Base-by-base conservation (phyloP, 2,113 vertebrate species). In the Okapia johnstoni region DNA sequence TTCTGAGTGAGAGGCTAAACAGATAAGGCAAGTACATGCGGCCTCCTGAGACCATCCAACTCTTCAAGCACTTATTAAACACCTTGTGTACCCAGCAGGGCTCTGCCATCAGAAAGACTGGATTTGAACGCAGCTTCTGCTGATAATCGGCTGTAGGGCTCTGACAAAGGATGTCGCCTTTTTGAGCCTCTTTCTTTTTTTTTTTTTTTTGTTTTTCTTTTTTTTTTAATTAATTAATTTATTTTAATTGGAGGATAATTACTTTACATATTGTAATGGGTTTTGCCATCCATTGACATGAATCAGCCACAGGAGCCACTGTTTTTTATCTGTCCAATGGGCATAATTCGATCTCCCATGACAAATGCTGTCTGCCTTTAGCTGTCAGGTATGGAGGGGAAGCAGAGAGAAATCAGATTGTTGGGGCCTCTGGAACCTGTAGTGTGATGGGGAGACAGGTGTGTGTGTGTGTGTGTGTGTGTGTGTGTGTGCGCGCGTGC, bases 311-410 rank as follows among this genome's bases (percentile, higher is more conserved):
- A 30, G 61, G 33, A 63, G 61, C 61, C 61, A 63, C 61, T 63
- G 66, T 60, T 83, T 93, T 77, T 52, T 23, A 36, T 90, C 84
- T 92, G 73, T 73, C n/a, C 81, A 88, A 19, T 57, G 91, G 91
- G 52, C 1, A 5, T 43, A 8, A 52, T 61, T 46, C 2, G 52
- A 28, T 76, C n/a, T 13, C 17, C 55, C 30, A 0, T 23, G 83
- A 40, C 21, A 11, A 23, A 3, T 8, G 55, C 28, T 36, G 48
- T 43, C 60, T 36, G 28, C 14, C 48, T 10, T 57, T 73, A 83
- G 76, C 90, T 66, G 28, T 58, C 54, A 23, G 89, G 40, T 28
- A 14, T 48, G 54, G 70, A 52, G 66, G 63, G 57, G 76, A 73
- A 40, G 43, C 23, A 19, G 54, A 30, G 17, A 79, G 57, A 66